These are phyloP conservation scores for Belgica antarctica DNA, from an alignment of 2,888 invertebrate genomes.

Conservation along the genomic window DNA sequence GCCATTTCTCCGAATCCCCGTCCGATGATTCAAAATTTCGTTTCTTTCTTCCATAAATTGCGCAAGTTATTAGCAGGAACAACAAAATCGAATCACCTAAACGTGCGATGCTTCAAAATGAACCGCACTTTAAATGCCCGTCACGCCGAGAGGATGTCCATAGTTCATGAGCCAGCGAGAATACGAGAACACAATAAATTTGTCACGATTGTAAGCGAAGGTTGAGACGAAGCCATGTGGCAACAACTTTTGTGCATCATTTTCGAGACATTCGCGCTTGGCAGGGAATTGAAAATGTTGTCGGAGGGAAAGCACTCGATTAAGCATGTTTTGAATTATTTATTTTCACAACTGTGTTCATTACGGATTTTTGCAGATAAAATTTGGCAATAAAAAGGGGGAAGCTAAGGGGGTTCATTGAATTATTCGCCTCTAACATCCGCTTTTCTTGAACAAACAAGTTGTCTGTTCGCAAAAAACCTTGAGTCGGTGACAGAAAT, in stretches of 20 bases:
- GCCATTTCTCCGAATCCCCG: too few relatives aligned
- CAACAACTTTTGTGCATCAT: conserved; percentile 1
- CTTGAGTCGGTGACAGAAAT: conserved; percentile 1
- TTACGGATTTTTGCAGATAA: neutral
- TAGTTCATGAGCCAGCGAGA: neutral
- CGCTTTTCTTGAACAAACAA: neutral
- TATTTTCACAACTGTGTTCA: neutral
- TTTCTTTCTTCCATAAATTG: neutral
- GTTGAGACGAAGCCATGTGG: neutral
- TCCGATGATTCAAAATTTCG: neutral
- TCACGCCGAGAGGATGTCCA: conserved; percentile 8
- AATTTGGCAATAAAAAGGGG: too few relatives aligned
- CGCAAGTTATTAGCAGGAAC: neutral
- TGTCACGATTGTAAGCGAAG: neutral
- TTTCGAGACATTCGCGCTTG: too few relatives aligned
- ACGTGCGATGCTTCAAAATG: neutral
- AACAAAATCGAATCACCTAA: neutral
- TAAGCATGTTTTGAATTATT: neutral
- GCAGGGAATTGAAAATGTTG: neutral
- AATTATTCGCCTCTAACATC: neutral
- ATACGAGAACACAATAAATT: neutral
- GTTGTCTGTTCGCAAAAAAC: neutral
- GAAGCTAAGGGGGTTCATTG: too few relatives aligned
- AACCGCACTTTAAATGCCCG: neutral
- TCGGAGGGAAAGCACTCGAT: too few relatives aligned